These are phyloP conservation scores for Rhinogobius similis DNA, from an alignment of 2,113 vertebrate genomes.

Conservation along the genomic window DNA sequence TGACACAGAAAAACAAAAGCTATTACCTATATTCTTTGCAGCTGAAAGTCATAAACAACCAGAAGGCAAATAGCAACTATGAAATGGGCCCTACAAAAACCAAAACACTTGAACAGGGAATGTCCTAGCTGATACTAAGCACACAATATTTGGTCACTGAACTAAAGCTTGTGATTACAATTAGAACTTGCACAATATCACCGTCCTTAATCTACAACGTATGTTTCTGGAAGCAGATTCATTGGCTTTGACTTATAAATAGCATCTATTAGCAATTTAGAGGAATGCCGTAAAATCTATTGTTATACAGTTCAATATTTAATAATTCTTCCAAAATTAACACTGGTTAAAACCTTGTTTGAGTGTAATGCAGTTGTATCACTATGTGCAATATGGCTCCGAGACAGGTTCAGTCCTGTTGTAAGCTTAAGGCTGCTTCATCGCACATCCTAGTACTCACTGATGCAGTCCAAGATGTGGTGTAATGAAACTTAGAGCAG, in stretches of 20 bases:
- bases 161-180: conserved; percentile 10
- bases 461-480: not conserved
- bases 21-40: conserved; percentile 36
- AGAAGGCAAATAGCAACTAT: conserved; percentile 34
- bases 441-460: conserved; percentile 24
- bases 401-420: conserved; percentile 21
- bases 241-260: conserved; percentile 31
- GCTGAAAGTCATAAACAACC: conserved; percentile 40
- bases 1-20: not conserved
- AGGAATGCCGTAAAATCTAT: conserved; percentile 22
- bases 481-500: conserved; percentile 4
- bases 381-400: conserved; percentile 40
- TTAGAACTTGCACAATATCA: not conserved
- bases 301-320: conserved; percentile 12
- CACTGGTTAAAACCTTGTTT: conserved; percentile 36
- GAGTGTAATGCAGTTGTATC: conserved; percentile 22
- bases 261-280: conserved; percentile 15
- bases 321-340: conserved; percentile 43
- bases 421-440: conserved; percentile 15
- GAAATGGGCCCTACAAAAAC: conserved; percentile 48
- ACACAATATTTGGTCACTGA: conserved; percentile 52
- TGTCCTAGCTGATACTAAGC: conserved; percentile 18
- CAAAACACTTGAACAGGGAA: conserved; percentile 27
- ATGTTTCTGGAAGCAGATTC: conserved; percentile 11
- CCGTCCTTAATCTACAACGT: conserved; percentile 31